Percentiles rank a stretch among this genome's conserved stretches.
Conservation (phyloP, 2,888 invertebrate genomes). For the Phyllotreta cruciferae region DNA sequence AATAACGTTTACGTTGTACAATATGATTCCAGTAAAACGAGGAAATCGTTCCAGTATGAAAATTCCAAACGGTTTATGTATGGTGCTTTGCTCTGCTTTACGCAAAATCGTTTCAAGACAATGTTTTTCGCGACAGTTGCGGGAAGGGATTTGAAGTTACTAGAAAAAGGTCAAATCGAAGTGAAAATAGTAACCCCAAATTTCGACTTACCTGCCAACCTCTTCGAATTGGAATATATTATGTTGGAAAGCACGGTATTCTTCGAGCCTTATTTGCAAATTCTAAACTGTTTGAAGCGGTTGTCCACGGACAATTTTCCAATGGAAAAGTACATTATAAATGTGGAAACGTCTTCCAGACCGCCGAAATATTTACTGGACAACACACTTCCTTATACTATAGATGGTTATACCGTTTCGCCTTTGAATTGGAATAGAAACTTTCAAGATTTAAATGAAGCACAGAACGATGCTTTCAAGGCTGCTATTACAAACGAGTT, state of each 20-base stretch:
- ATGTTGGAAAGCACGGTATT: conserved; percentile 82
- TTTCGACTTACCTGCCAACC: conserved; percentile 20
- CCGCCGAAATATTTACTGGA: conserved; percentile 59
- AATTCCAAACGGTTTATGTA: conserved; percentile 69
- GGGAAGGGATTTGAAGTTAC: conserved; percentile 59
- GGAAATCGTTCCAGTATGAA: conserved; percentile 59
- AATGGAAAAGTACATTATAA: conserved; percentile 72
- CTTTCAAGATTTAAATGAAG: conserved; percentile 46
- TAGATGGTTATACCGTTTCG: neutral
- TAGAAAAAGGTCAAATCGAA: conserved; percentile 45
- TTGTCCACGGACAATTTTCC: conserved; percentile 68
- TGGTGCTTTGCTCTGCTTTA: conserved; percentile 78
- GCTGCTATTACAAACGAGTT: conserved; percentile 74
- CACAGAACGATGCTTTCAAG: conserved; percentile 72
- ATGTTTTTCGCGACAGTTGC: conserved; percentile 74
- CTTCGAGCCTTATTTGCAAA: conserved; percentile 82
- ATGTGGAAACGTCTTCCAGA: conserved; percentile 55
- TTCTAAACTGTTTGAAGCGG: conserved; percentile 69
- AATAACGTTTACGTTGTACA: neutral
- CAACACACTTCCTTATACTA: conserved; percentile 62
- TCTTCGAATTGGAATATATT: conserved; percentile 60
- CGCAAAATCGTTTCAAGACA: conserved; percentile 71
- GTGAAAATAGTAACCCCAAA: neutral
- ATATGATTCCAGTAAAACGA: conserved; percentile 46
- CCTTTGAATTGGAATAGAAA: conserved; percentile 1